Percentiles rank a stretch among this genome's conserved stretches.
Conservation (phyloP, 2,888 invertebrate species). For the Polyommatus icarus region DNA sequence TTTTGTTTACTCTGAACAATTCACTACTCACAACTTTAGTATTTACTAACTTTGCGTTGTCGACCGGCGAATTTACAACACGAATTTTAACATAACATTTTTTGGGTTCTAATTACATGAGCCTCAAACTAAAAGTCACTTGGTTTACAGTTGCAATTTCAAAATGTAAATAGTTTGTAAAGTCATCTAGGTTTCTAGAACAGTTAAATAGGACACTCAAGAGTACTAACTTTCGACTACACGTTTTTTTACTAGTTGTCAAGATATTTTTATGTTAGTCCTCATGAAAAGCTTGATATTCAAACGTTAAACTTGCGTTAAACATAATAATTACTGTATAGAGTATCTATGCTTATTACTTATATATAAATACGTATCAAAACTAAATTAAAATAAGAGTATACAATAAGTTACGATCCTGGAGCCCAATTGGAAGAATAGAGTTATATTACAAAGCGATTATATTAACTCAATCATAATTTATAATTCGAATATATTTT, state of each 20-base stretch:
- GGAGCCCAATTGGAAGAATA: constrained; percentile 10
- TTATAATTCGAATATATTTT: constrained; percentile 2
- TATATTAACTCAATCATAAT: not conserved
- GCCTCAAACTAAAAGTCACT: not conserved
- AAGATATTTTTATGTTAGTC: not conserved
- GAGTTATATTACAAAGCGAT: not conserved
- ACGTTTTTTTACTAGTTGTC: not conserved
- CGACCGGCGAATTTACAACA: not conserved
- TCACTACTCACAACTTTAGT: constrained; percentile 1
- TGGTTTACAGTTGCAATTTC: not conserved
- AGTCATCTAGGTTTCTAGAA: not conserved
- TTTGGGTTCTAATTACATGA: not conserved
- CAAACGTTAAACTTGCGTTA: no score
- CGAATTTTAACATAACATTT: not conserved
- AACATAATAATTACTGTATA: not conserved
- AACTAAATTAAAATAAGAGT: constrained; percentile 18
- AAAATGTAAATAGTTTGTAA: not conserved
- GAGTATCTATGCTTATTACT: not conserved
- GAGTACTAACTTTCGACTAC: not conserved
- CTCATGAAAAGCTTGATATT: not conserved
- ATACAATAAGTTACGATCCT: not conserved
- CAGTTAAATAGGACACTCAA: not conserved
- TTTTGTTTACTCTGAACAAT: not conserved
- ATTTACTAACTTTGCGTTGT: not conserved
- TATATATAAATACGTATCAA: constrained; percentile 22